These are phyloP conservation scores for Macrophya annulata DNA, from an alignment of 2,888 invertebrate species.

Conservation along the genomic window DNA sequence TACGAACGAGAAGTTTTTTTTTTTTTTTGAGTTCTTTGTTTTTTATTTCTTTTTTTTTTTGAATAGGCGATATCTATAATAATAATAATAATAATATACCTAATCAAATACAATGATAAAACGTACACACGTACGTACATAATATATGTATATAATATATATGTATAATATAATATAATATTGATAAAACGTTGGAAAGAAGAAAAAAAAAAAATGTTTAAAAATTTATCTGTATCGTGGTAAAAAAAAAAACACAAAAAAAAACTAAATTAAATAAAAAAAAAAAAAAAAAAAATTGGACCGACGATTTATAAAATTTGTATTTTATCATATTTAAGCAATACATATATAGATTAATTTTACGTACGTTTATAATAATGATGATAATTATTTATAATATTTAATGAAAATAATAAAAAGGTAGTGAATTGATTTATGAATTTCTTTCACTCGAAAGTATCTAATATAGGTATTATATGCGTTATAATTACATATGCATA, in stretches of 20 bases:
- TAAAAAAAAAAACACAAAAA: constrained; percentile 23
- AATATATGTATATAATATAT: no score
- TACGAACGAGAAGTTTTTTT: constrained; percentile 1
- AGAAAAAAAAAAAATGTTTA: not conserved
- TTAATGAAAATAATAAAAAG: not conserved
- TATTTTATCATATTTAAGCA: not conserved
- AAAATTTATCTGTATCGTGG: constrained; percentile 47
- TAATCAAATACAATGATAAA: constrained; percentile 1
- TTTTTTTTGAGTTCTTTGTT: no score
- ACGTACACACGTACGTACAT: not conserved
- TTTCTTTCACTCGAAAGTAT: not conserved
- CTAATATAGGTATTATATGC: not conserved
- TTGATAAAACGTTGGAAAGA: not conserved
- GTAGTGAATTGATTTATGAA: not conserved
- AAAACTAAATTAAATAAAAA: no score
- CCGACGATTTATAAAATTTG: not conserved
- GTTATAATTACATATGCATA: not conserved
- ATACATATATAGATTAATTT: not conserved
- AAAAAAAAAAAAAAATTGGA: not conserved
- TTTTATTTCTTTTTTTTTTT: no score
- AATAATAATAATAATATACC: not conserved
- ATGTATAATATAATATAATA: no score
- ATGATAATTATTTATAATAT: not conserved
- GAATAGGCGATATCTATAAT: not conserved
- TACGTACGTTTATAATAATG: not conserved